Base-by-base conservation (phyloP, 2,888 invertebrate species). In the Megalurothrips usitatus region DNA sequence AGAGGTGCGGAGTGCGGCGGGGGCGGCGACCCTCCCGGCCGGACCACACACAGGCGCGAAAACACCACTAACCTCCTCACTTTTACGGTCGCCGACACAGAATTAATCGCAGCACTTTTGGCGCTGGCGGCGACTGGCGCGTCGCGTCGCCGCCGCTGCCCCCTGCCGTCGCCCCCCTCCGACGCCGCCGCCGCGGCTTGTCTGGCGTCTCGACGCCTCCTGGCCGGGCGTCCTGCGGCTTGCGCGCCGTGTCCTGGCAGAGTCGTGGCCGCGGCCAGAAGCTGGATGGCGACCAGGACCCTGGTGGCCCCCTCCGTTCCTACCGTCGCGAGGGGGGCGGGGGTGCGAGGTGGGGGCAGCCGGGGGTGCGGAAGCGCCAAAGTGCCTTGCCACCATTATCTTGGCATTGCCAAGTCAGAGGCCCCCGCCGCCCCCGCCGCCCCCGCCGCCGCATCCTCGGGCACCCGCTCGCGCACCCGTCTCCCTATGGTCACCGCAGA, bases 51-150 rank as follows among this genome's bases (percentile, higher is more conserved):
- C 3, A 43, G 68, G 26, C 68, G 26, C 68, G 68, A 75, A 75
- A 75, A 75, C 68, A 75, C 23, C 23, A 26, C 68, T 26, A 75
- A 23, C 26, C 23, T 26, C 68, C 68, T 75, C 68, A 75, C 68
- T 75, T 75, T 75, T 75, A 75, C 68, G 68, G 68, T 12, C 68
- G 10, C 68, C 68, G 68, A 75, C 68, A 26, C 68, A 23, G 26
- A 75, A 75, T 75, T 75, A 75, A 75, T 75, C 68, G 68, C 68
- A 75, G 68, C 68, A 75, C 68, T 75, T 43, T 43, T 75, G 68
- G 68, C 68, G 68, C 23, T 26, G 68, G 68, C 68, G 68, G 68
- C 23, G 68, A 23, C 23, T 8, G 68, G 26, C n/a, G 68, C 26
- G 68, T 0, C 23, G 68, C 68, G 23, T 8, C 12, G 68, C 26